Conservation (phyloP, 2,888 invertebrate species). For the Hipparchia semele region DNA sequence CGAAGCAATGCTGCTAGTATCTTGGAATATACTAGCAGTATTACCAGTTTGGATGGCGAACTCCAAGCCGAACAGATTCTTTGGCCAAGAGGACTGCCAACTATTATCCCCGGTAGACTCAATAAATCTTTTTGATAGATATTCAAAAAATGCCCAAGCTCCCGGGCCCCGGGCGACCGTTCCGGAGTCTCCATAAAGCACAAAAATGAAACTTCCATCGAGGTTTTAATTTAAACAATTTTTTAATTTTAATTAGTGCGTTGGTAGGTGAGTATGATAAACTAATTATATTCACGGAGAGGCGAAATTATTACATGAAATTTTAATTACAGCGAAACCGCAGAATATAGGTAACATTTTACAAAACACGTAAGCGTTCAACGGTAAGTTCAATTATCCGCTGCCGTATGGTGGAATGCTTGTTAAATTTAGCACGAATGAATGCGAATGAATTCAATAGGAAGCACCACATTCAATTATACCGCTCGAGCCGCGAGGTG, state of each 20-base stretch:
- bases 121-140: too few relatives aligned
- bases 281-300: constrained; percentile 3
- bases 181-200: too few relatives aligned
- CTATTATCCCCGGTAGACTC: too few relatives aligned
- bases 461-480: constrained; percentile 59
- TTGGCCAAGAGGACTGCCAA: too few relatives aligned
- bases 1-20: too few relatives aligned
- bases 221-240: background rate
- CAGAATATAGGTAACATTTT: constrained; percentile 15
- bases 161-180: too few relatives aligned
- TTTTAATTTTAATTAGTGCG: constrained; percentile 9
- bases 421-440: constrained; percentile 41
- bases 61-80: too few relatives aligned
- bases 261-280: background rate
- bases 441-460: constrained; percentile 52
- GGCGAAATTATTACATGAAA: constrained; percentile 13
- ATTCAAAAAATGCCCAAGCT: too few relatives aligned
- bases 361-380: constrained; percentile 22
- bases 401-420: constrained; percentile 25
- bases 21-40: too few relatives aligned
- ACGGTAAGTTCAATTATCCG: constrained; percentile 22
- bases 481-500: constrained; percentile 37
- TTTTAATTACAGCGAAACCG: constrained; percentile 17
- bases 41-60: too few relatives aligned
- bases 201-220: too few relatives aligned